Evolutionary conservation across 2,888 invertebrate genomes (phyloP), one percentile per base, ranked within the genome.

Genomic region (Polydesmus complanatus): DNA sequence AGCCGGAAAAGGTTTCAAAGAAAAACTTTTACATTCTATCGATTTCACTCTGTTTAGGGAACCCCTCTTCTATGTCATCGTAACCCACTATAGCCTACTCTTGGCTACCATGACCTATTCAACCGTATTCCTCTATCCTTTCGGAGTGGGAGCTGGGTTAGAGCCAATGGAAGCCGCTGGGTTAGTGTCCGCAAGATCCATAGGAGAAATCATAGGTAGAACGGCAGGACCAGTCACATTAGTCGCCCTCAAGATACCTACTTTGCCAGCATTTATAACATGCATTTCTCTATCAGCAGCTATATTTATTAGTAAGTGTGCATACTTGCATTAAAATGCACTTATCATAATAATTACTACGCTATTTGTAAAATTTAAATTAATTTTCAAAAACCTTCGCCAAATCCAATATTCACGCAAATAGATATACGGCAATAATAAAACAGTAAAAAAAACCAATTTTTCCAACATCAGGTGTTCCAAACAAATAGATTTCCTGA

Each of bases 81-180:
- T 14, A 37, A 37, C 14, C 5, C 37, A 37, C 14, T 37, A 37
- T 37, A 37, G 37, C 26, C 52, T 51, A 23, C 23, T 57, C 5
- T 23, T 57, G 8, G 47, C 19, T 8, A 8, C 27, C 14, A 57
- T 61, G 57, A 27, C 52, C 25, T 61, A 57, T 48, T 21, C 53
- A 2, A 23, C 50, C 19, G 2, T 61, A n/a, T 61, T 37, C 25
- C 56, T 61, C 19, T 52, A 50, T 27, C 37, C 61, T n/a, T 37
- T 57, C 27, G 61, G 61, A 37, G 22, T 61, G 21, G 61, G 56
- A 26, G 50, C 27, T 14, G 61, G 61, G 21, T 37, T 61, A 11
- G 27, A 49, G 5, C 61, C 61, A n/a, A 58, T 61, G 57, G 57
- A 61, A 53, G 14, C 61, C 19, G 61, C 61, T 23, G 19, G 25